Conservation (phyloP, 2,888 invertebrate species). For the Ctenicera cuprea region DNA sequence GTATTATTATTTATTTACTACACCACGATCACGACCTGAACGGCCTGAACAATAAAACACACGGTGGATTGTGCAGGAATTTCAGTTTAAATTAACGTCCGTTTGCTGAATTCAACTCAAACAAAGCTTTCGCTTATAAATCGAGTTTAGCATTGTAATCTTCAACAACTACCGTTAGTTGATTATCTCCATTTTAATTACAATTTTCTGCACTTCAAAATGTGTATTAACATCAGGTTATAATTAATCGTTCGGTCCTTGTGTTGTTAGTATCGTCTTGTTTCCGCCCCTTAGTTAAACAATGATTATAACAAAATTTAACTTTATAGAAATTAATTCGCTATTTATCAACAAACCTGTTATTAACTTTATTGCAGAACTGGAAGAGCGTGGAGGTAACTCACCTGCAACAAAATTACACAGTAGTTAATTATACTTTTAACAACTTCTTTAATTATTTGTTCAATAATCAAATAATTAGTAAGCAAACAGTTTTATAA, state of each 20-base stretch:
- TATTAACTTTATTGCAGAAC: background rate
- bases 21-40: constrained; percentile 7
- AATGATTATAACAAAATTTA: constrained; percentile 9
- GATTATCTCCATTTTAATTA: constrained; percentile 24
- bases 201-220: constrained; percentile 11
- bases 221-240: constrained; percentile 7
- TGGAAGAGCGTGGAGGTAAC: background rate
- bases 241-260: background rate
- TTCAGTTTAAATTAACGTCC: constrained; percentile 31
- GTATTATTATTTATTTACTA: constrained; percentile 13
- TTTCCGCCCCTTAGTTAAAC: background rate
- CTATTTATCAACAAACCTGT: constrained; percentile 20
- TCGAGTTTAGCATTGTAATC: constrained; percentile 14
- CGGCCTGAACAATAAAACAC: constrained; percentile 18
- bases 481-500: no score
- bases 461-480: background rate
- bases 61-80: constrained; percentile 15
- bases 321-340: background rate
- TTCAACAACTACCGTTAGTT: constrained; percentile 18
- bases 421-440: constrained; percentile 6
- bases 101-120: constrained; percentile 20
- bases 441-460: background rate
- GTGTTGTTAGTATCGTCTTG: background rate
- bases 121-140: constrained; percentile 23
- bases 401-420: constrained; percentile 29